These are phyloP conservation scores for Discoglossus pictus DNA, from an alignment of 2,797 vertebrate genomes.

Conservation along the genomic window DNA sequence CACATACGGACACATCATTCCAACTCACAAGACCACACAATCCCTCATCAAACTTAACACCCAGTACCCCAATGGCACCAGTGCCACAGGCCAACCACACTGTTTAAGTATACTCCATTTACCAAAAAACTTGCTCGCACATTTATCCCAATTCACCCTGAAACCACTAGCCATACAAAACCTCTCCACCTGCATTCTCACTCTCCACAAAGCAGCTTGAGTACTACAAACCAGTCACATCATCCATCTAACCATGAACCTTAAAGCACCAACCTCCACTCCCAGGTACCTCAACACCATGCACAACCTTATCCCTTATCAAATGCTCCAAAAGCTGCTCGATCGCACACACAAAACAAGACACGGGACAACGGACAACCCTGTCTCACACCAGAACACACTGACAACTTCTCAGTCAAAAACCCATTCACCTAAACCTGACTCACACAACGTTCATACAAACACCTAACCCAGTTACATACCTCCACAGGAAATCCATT, in stretches of 20 bases:
- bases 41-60: background rate
- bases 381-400: background rate
- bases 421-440: background rate
- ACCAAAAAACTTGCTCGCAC: background rate
- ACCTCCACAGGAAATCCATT: background rate
- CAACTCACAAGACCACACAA: background rate
- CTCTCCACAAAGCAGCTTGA: background rate
- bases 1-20: no score
- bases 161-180: background rate
- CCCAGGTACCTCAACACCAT: background rate
- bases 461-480: background rate
- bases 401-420: background rate
- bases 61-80: no score
- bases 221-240: background rate
- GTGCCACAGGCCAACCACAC: background rate
- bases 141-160: background rate
- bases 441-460: background rate
- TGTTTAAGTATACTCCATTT: background rate
- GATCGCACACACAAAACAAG: background rate
- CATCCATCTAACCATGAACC: background rate
- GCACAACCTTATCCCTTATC: background rate
- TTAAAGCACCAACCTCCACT: background rate
- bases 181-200: no score
- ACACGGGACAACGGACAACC: background rate
- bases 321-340: background rate